Percentiles rank a stretch among this genome's conserved stretches.
These are phyloP conservation scores for Listronotus bonariensis DNA, from an alignment of 1,140 invertebrate genomes.

Conservation along the genomic window DNA sequence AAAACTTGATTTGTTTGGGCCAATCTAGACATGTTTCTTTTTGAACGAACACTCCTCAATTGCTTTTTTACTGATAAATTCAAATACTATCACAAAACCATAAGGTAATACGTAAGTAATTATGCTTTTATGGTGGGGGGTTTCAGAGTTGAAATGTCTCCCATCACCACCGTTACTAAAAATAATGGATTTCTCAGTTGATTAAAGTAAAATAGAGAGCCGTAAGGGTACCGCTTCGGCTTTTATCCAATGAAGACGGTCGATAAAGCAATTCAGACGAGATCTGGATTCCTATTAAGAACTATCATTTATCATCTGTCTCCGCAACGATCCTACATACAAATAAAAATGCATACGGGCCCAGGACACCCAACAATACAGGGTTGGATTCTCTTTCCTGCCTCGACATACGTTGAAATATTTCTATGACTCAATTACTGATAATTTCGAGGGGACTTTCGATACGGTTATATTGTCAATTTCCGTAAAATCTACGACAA, in stretches of 20 bases:
- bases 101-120: too few relatives aligned
- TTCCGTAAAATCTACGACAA: not conserved
- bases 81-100: not conserved
- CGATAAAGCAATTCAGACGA: constrained; percentile 45
- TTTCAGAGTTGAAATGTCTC: constrained; percentile 27
- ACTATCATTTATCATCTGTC: constrained; percentile 53
- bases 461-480: constrained; percentile 13
- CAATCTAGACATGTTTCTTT: too few relatives aligned
- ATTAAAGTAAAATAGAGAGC: constrained; percentile 45
- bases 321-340: constrained; percentile 42
- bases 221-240: constrained; percentile 38
- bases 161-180: constrained; percentile 36
- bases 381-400: constrained; percentile 37
- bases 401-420: constrained; percentile 18
- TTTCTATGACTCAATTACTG: constrained; percentile 32
- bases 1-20: too few relatives aligned
- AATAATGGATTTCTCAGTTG: constrained; percentile 42
- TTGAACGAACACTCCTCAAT: too few relatives aligned
- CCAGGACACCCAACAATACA: constrained; percentile 27
- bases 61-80: too few relatives aligned
- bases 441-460: constrained; percentile 13
- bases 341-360: constrained; percentile 40
- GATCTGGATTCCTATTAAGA: constrained; percentile 49
- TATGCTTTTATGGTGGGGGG: constrained; percentile 9
- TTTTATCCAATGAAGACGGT: constrained; percentile 46